Evolutionary conservation across 2,113 vertebrate genomes (phyloP), one percentile per base, ranked within the genome.

Genomic region (Callorhinus ursinus): DNA sequence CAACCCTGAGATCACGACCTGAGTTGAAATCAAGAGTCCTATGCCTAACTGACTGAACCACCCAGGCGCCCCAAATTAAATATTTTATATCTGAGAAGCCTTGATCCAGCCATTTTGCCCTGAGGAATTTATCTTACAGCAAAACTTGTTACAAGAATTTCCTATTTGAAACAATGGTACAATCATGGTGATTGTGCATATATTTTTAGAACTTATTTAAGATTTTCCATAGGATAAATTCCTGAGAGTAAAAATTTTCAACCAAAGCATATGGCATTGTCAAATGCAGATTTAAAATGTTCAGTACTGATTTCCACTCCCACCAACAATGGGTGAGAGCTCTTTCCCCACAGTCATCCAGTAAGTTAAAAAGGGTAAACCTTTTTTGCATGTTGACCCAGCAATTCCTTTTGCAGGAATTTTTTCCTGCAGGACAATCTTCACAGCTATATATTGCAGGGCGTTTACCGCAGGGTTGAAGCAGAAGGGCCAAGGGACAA

Each of bases 141-240:
- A 90, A 79, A 91, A 80, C 39, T 33, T 55, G 49, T 93, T 95
- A 89, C 57, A 95, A 72, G 89, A 97, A 91, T 93, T 97, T 97
- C 59, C 46, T 89, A 63, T 95, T 90, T 93, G 94, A 91, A 94
- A 88, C 81, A 88, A 55, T 95, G 19, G 57, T 55, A 36, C 14
- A 84, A 74, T 61, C 15, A 57, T 74, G 65, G 55, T 46, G 57
- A 96, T 93, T 91, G 65, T 89, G 19, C 33, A 92, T 33, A 46
- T 84, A 80, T 86, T 91, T 98, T 93, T 76, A 46, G 33, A 93
- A 81, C 4, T 76, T 61, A 5, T 93, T 15, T 88, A 55, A 61
- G 4, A 91, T 96, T 93, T 86, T 96, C 57, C 71, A 82, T 80
- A 91, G 67, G 39, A 85, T 89, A 53, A 85, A 89, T 96, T 94